Conservation (phyloP, 2,888 invertebrate species). For the Punctoribates punctum region DNA sequence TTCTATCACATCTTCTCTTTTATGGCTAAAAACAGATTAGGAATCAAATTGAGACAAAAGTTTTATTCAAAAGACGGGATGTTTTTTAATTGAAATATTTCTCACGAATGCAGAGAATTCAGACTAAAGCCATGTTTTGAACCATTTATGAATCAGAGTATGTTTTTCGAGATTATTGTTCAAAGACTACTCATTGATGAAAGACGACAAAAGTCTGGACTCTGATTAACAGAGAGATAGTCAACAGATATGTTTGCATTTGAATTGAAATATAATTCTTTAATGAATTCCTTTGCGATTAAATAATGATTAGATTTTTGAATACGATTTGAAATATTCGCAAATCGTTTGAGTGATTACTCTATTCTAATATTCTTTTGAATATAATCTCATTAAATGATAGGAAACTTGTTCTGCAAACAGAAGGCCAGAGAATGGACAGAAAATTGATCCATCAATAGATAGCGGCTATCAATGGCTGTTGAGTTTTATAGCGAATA, state of each 20-base stretch:
- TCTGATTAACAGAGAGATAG: too few species aligned
- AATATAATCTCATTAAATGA: constrained; percentile 26
- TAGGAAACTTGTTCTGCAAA: constrained; percentile 59
- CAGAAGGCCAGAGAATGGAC: constrained; percentile 51
- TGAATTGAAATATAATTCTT: too few species aligned
- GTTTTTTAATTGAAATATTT: not conserved
- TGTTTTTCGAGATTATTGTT: too few species aligned
- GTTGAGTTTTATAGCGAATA: constrained; percentile 64
- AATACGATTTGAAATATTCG: too few species aligned
- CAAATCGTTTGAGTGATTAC: not conserved
- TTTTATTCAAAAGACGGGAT: not conserved
- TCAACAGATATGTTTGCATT: too few species aligned
- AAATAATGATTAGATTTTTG: too few species aligned
- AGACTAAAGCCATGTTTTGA: too few species aligned
- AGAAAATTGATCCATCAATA: constrained; percentile 64
- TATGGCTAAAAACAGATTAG: not conserved
- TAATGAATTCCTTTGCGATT: too few species aligned
- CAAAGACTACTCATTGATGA: too few species aligned
- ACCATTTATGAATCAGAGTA: too few species aligned
- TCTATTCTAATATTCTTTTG: not conserved
- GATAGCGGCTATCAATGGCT: constrained; percentile 68
- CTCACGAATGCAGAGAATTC: too few species aligned
- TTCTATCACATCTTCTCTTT: not conserved
- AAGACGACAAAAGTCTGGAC: too few species aligned
- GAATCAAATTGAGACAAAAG: not conserved